Percentiles rank a stretch among this genome's conserved stretches.
phyloP scores from a whole-genome alignment of 2,888 invertebrate species.

The Pelosia muscerda region DNA sequence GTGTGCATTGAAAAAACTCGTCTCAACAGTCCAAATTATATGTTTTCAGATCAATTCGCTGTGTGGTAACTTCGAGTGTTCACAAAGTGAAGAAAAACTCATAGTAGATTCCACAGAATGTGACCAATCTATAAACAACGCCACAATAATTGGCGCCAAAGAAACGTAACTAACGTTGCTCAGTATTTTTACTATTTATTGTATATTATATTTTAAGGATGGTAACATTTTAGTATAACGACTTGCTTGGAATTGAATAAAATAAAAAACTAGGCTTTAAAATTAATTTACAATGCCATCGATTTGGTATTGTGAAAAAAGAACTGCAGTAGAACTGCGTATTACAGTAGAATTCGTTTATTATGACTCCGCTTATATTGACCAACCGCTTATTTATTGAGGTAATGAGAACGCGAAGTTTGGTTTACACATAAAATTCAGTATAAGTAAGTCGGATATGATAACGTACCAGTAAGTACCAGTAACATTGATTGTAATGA shows the following conservation, averaged over 20 bases:
- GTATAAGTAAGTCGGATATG: no score
- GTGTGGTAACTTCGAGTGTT: slow-evolving; percentile 53
- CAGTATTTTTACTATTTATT: slow-evolving; percentile 14
- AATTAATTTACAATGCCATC: neutral
- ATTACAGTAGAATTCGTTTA: no score
- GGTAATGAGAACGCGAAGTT: no score
- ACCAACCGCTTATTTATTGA: no score
- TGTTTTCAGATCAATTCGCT: slow-evolving; percentile 49
- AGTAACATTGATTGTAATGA: no score
- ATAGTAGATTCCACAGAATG: slow-evolving; percentile 15
- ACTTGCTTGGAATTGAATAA: neutral
- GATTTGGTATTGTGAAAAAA: neutral
- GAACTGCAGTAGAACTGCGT: no score
- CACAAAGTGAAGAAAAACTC: neutral
- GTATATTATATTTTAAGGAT: neutral
- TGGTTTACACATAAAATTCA: no score
- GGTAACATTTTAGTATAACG: neutral
- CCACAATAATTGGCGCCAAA: slow-evolving; percentile 28
- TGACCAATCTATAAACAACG: slow-evolving; percentile 11
- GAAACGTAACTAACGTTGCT: slow-evolving; percentile 32
- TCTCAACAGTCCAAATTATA: no score
- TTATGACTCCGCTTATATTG: no score
- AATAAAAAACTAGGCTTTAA: neutral
- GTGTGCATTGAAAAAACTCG: no score
- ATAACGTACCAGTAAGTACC: neutral